phyloP scores from a whole-genome alignment of 2,113 vertebrate species.

The Semnopithecus entellus region DNA sequence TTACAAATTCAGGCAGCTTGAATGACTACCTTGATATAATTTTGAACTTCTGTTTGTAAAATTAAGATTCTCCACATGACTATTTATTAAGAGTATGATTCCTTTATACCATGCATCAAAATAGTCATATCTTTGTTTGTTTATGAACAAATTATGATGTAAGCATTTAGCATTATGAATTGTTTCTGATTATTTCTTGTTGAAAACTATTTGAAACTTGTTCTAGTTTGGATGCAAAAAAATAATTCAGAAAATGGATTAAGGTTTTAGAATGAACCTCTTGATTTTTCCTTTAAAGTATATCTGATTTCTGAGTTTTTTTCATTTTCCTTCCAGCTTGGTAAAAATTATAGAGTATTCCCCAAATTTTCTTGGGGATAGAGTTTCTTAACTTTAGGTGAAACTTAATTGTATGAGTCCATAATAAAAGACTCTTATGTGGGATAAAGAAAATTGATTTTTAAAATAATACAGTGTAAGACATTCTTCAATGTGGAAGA shows the following conservation, averaged over 20 bases:
- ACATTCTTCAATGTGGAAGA: slow-evolving; percentile 30
- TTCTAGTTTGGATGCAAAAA: slow-evolving; percentile 48
- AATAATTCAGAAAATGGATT: slow-evolving; percentile 38
- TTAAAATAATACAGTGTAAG: slow-evolving; percentile 21
- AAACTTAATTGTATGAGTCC: slow-evolving; percentile 44
- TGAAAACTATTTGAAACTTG: slow-evolving; percentile 4
- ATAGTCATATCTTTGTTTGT: background rate
- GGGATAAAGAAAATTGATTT: background rate
- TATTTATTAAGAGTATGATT: background rate
- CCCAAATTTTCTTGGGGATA: slow-evolving; percentile 35
- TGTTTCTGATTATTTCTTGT: slow-evolving; percentile 18
- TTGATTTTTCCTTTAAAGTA: slow-evolving; percentile 21
- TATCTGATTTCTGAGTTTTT: background rate
- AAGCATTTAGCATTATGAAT: slow-evolving; percentile 1
- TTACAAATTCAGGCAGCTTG: slow-evolving; percentile 11
- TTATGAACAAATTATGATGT: background rate
- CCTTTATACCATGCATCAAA: background rate
- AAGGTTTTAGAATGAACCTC: slow-evolving; percentile 38
- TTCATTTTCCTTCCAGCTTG: background rate
- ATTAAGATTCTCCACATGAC: slow-evolving; percentile 12
- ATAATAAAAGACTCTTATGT: slow-evolving; percentile 22
- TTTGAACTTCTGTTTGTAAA: slow-evolving; percentile 48
- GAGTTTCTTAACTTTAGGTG: slow-evolving; percentile 13
- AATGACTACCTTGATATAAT: slow-evolving; percentile 7
- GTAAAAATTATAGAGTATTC: slow-evolving; percentile 21